phyloP scores from a whole-genome alignment of 2,797 vertebrate species.

The Carduelis carduelis region DNA sequence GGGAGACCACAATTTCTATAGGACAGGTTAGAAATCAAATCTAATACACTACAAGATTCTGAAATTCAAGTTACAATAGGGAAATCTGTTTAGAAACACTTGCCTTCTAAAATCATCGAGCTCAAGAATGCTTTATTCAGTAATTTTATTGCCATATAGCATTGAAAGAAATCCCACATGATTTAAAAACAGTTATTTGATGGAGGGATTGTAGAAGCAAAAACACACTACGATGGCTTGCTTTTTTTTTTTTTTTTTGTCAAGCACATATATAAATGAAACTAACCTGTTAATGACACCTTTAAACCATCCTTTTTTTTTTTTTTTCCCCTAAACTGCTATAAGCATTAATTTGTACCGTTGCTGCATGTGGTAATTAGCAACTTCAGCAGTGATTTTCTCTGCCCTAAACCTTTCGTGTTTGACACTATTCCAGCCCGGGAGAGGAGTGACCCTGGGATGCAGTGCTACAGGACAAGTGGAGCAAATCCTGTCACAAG shows the following conservation, averaged over 20 bases:
- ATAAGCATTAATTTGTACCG: conserved; percentile 63
- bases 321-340: not conserved
- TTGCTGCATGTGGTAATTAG: conserved; percentile 73
- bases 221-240: not conserved
- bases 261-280: conserved; percentile 64
- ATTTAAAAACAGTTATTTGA: conserved; percentile 11
- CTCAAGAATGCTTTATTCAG: not conserved
- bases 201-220: conserved; percentile 18
- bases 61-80: conserved; percentile 1
- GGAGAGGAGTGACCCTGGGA: conserved; percentile 76
- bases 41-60: not conserved
- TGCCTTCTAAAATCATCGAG: not conserved
- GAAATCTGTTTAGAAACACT: conserved; percentile 7
- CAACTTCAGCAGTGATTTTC: conserved; percentile 48
- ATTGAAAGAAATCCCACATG: not conserved
- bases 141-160: not conserved
- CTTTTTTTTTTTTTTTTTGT: not conserved
- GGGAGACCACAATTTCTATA: not conserved
- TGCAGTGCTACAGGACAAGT: conserved; percentile 77
- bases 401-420: conserved; percentile 62
- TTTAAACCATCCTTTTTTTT: conserved; percentile 63
- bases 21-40: not conserved
- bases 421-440: conserved; percentile 75
- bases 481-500: conserved; percentile 81
- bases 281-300: conserved; percentile 77